Conservation (phyloP, 2,888 invertebrate genomes). For the Anthophora plumipes region DNA sequence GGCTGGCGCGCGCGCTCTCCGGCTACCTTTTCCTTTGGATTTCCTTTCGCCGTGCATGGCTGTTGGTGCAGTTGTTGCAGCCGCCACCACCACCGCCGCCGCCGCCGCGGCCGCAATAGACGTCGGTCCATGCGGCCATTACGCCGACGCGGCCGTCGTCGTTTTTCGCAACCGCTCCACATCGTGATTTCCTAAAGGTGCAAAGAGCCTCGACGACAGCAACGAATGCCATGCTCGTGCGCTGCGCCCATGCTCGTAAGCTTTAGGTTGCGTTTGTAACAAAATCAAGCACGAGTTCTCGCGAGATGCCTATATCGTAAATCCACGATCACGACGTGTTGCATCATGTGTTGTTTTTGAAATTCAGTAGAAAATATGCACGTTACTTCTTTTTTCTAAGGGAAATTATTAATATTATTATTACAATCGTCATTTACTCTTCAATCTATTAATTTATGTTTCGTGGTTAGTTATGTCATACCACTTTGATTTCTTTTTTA, state of each 20-base stretch:
- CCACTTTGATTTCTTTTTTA: too few species aligned
- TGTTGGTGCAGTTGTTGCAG: constrained; percentile 74
- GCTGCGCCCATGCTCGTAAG: constrained; percentile 49
- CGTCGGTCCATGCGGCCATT: constrained; percentile 41
- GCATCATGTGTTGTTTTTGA: not conserved
- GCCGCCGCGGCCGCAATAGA: constrained; percentile 54
- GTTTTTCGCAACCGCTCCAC: constrained; percentile 77
- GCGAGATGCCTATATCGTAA: not conserved
- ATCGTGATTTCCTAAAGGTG: constrained; percentile 79
- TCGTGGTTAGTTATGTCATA: too few species aligned
- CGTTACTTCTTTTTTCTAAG: not conserved
- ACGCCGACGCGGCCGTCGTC: constrained; percentile 45
- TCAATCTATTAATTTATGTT: too few species aligned
- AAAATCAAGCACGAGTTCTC: constrained; percentile 9
- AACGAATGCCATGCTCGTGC: constrained; percentile 47
- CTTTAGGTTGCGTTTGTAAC: constrained; percentile 50
- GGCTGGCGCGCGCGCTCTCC: constrained; percentile 51
- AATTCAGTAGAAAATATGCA: not conserved
- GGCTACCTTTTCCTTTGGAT: constrained; percentile 62
- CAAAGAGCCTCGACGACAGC: constrained; percentile 66
- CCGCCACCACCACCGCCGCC: constrained; percentile 37
- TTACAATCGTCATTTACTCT: too few species aligned
- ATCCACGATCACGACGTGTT: constrained; percentile 20
- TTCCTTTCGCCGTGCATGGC: constrained; percentile 61
- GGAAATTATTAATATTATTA: too few species aligned